A percentile compares a stretch with the other conserved stretches of the same genome.
phyloP scores from a whole-genome alignment of 2,888 invertebrate species.

The Dendrolimus pini region DNA sequence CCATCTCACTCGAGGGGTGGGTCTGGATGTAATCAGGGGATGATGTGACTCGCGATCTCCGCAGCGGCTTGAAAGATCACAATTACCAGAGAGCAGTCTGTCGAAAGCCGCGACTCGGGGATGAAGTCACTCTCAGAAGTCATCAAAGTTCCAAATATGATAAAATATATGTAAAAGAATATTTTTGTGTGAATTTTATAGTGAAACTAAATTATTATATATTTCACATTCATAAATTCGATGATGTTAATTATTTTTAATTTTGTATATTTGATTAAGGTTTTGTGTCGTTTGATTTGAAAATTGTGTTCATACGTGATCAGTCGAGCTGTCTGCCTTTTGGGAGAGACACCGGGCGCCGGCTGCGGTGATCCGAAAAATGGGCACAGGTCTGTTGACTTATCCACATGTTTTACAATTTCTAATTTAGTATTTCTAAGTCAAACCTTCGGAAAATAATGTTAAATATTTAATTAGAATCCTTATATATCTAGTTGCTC shows the following conservation, averaged over 20 bases:
- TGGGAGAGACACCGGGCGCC: constrained; percentile 80
- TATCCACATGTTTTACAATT: neutral
- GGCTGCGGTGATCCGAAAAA: constrained; percentile 79
- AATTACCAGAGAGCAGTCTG: constrained; percentile 75
- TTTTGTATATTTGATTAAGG: neutral
- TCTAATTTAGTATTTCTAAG: no score
- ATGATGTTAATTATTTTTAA: neutral
- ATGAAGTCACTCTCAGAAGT: constrained; percentile 62
- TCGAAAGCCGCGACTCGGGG: constrained; percentile 67
- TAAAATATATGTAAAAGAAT: neutral
- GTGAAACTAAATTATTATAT: neutral
- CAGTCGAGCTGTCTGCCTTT: constrained; percentile 70
- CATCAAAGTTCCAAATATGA: constrained; percentile 38
- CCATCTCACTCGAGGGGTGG: constrained; percentile 65
- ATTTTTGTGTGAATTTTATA: neutral
- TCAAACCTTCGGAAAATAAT: no score
- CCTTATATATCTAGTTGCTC: no score
- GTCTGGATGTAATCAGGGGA: constrained; percentile 75
- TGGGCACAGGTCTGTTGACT: constrained; percentile 81
- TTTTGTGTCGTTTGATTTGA: constrained; percentile 10
- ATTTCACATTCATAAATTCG: neutral
- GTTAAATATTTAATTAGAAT: no score
- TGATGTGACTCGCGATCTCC: constrained; percentile 76
- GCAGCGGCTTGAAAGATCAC: constrained; percentile 74
- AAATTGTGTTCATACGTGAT: constrained; percentile 18